Conservation (phyloP, 1,140 invertebrate species). For the Pomacea maculata region DNA sequence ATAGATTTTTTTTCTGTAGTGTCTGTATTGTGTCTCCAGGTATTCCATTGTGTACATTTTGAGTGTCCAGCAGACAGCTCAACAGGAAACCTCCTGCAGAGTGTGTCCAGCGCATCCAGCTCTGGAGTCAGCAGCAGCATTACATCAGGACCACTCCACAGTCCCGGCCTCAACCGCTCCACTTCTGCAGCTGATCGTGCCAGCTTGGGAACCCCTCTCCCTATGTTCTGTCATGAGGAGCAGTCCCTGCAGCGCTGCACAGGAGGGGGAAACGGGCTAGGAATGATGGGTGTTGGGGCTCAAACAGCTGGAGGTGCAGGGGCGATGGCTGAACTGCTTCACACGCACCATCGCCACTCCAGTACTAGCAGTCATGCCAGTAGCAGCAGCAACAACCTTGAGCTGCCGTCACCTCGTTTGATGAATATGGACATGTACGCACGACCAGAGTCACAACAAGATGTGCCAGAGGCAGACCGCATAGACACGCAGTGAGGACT, state of each 20-base stretch:
- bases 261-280: slow-evolving; percentile 3
- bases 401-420: slow-evolving; percentile 21
- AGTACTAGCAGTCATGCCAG: slow-evolving; percentile 14
- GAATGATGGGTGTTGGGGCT: not conserved
- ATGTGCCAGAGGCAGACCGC: slow-evolving; percentile 48
- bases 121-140: slow-evolving; percentile 1
- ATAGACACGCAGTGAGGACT: slow-evolving; percentile 28
- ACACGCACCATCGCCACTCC: slow-evolving; percentile 15
- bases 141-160: slow-evolving; percentile 20
- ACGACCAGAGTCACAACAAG: slow-evolving; percentile 42
- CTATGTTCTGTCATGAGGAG: not conserved
- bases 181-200: not conserved
- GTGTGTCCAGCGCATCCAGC: slow-evolving; percentile 13
- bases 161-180: slow-evolving; percentile 2
- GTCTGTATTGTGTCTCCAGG: slow-evolving; percentile 67
- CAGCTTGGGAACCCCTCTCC: not conserved
- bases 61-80: slow-evolving; percentile 79
- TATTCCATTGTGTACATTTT: slow-evolving; percentile 98
- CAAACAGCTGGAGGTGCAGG: not conserved
- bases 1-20: no score
- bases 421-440: slow-evolving; percentile 33
- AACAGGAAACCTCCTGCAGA: slow-evolving; percentile 18
- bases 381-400: slow-evolving; percentile 19
- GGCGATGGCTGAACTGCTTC: not conserved
- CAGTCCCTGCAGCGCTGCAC: slow-evolving; percentile 13